Conservation (phyloP, 2,888 invertebrate species). For the Steinernema carpocapsae region DNA sequence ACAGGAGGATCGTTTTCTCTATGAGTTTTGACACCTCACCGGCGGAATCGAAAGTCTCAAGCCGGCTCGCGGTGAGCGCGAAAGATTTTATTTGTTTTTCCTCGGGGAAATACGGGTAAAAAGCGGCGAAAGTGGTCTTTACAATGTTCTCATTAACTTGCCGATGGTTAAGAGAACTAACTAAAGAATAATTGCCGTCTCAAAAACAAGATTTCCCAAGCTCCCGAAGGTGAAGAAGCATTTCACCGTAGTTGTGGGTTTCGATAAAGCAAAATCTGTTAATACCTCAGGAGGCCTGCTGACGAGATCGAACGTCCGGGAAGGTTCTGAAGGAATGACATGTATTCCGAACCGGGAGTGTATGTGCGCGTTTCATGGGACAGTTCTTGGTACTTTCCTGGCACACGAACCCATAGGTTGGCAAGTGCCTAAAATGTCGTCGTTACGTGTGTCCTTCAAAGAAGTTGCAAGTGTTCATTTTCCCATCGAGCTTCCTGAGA, state of each 20-base stretch:
- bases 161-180: not conserved
- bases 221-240: not conserved
- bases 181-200: not conserved
- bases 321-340: conserved; percentile 72
- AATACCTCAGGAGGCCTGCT: conserved; percentile 33
- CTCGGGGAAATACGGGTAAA: not conserved
- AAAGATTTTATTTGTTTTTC: not conserved
- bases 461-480: not conserved
- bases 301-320: conserved; percentile 49
- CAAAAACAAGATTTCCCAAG: conserved; percentile 23
- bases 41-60: no score
- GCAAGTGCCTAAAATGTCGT: conserved; percentile 66
- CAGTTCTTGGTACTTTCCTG: conserved; percentile 58
- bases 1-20: no score
- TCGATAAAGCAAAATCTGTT: not conserved
- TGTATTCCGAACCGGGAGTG: conserved; percentile 73
- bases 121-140: conserved; percentile 4
- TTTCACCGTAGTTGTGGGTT: not conserved
- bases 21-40: no score
- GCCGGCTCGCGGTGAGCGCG: not conserved
- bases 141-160: not conserved
- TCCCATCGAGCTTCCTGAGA: not conserved
- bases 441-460: not conserved
- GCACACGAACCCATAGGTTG: conserved; percentile 61
- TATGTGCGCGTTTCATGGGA: conserved; percentile 43